phyloP scores from a whole-genome alignment of 2,113 vertebrate species.

The Narcine bancroftii region DNA sequence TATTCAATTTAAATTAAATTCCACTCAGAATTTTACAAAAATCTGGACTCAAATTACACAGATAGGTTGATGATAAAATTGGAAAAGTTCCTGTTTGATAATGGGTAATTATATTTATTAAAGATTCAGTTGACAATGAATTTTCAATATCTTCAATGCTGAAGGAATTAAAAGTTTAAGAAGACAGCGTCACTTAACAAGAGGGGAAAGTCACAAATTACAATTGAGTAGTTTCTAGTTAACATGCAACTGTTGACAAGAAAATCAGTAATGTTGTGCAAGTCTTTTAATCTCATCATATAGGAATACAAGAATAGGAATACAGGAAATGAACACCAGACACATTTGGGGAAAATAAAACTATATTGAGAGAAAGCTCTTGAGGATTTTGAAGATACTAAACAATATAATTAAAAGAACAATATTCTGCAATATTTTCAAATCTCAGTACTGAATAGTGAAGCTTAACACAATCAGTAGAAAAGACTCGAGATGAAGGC shows the following conservation, averaged over 20 bases:
- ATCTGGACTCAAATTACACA: not conserved
- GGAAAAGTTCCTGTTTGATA: not conserved
- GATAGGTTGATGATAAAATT: not conserved
- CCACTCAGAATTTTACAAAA: not conserved
- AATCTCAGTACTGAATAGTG: not conserved
- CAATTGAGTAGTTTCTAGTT: not conserved
- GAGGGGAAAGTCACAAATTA: not conserved
- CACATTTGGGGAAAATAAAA: not conserved
- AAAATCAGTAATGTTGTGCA: not conserved
- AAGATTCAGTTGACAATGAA: not conserved
- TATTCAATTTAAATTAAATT: not conserved
- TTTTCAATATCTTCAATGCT: not conserved
- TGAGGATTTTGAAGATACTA: no score
- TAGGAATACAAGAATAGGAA: not conserved
- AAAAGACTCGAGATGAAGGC: not conserved
- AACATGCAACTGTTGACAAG: not conserved
- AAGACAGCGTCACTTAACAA: not conserved
- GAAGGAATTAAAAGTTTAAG: not conserved
- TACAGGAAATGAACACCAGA: not conserved
- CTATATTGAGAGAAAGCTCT: not conserved
- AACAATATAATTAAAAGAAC: no score
- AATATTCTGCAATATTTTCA: not conserved
- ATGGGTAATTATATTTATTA: not conserved
- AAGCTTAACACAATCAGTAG: not conserved
- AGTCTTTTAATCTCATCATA: not conserved